A percentile compares a stretch with the other conserved stretches of the same genome.
These are phyloP conservation scores for Paratrypauchen microcephalus DNA, from an alignment of 2,797 vertebrate genomes.

Conservation along the genomic window DNA sequence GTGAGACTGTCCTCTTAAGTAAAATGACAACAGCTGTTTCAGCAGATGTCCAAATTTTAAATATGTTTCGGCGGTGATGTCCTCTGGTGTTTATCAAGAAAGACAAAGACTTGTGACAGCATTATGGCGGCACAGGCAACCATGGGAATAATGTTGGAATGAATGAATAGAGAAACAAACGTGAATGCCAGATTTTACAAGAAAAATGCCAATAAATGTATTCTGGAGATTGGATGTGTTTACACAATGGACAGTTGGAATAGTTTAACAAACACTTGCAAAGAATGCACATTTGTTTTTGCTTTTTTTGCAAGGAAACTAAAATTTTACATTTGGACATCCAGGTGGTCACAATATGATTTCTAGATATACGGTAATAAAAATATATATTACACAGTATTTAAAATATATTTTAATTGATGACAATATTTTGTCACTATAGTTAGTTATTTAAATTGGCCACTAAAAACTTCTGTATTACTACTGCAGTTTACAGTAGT, in stretches of 20 bases:
- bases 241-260: neutral
- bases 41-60: conserved; percentile 17
- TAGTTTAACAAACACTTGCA: neutral
- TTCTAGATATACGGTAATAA: no score
- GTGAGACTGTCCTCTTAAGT: conserved; percentile 12
- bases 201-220: conserved; percentile 1
- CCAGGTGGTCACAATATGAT: no score
- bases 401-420: no score
- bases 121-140: neutral
- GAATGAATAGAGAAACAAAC: neutral
- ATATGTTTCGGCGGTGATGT: conserved; percentile 15
- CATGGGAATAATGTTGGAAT: conserved; percentile 6
- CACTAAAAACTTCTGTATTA: no score
- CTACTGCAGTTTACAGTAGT: no score
- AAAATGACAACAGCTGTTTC: conserved; percentile 20
- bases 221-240: neutral
- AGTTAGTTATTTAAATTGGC: no score
- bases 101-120: conserved; percentile 14
- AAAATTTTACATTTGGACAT: no score
- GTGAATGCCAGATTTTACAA: neutral
- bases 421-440: no score
- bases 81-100: conserved; percentile 13
- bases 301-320: no score
- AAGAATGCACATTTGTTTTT: no score
- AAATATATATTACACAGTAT: no score